Percentiles rank a stretch among this genome's conserved stretches.
Evolutionary conservation across 92 coral and sea anemone genomes (phyloP).

Genomic region (Palythoa caribaeorum): DNA sequence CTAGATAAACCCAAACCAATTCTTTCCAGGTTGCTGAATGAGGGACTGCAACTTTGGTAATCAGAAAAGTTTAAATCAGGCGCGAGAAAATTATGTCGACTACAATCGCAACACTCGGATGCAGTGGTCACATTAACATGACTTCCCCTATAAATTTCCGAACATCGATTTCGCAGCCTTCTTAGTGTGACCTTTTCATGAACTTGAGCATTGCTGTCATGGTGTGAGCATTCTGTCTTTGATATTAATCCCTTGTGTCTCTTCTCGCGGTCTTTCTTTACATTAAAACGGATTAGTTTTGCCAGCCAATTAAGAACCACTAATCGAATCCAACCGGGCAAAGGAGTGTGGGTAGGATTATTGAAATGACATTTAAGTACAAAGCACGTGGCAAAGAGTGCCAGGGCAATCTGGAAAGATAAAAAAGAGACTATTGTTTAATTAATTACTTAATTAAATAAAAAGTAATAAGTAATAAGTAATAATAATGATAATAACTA

Average conservation of each 20-base stretch:
- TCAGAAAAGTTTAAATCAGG: slow-evolving; percentile 4
- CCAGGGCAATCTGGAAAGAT: slow-evolving; percentile 76
- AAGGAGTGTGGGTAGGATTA: slow-evolving; percentile 84
- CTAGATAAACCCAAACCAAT: slow-evolving; percentile 25
- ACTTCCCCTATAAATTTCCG: slow-evolving; percentile 23
- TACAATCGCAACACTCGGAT: neutral
- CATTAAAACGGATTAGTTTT: slow-evolving; percentile 64
- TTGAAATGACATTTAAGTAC: slow-evolving; percentile 84
- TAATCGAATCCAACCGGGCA: slow-evolving; percentile 82
- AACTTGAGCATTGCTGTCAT: neutral
- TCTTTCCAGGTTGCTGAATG: slow-evolving; percentile 27
- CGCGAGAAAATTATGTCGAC: slow-evolving; percentile 6
- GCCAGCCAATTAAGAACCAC: slow-evolving; percentile 87
- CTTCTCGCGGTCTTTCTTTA: slow-evolving; percentile 40
- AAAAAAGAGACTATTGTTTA: neutral
- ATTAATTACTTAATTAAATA: neutral
- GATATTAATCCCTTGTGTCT: slow-evolving; percentile 22
- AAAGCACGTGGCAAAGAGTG: slow-evolving; percentile 84
- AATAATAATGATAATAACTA: neutral
- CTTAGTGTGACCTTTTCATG: slow-evolving; percentile 36
- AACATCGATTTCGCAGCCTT: slow-evolving; percentile 24
- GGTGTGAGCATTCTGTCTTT: neutral
- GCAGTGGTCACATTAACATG: slow-evolving; percentile 28
- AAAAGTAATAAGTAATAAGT: no score
- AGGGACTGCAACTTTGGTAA: neutral